A percentile compares a stretch with the other conserved stretches of the same genome.
Conservation (phyloP, 2,888 invertebrate genomes). For the Cheilosia urbana region DNA sequence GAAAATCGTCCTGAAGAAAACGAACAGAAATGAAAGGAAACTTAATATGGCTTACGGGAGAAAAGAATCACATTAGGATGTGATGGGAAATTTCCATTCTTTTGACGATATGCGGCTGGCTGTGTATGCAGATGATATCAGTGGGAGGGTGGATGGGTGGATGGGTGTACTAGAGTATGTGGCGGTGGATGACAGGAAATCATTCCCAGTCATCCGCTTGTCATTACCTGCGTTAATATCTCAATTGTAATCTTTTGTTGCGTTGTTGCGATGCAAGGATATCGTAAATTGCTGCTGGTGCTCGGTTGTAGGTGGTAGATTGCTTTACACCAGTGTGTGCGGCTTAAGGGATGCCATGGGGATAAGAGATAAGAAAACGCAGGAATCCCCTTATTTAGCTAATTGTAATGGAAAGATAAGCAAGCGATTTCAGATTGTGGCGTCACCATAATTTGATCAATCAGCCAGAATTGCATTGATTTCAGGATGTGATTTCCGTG, state of each 20-base stretch:
- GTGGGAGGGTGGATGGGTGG: conserved; percentile 2
- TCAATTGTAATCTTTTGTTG: conserved; percentile 70
- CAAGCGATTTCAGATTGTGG: conserved; percentile 34
- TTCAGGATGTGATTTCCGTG: not conserved
- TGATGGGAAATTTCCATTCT: conserved; percentile 61
- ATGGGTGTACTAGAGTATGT: not conserved
- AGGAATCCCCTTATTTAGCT: conserved; percentile 72
- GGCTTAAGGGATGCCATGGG: conserved; percentile 49
- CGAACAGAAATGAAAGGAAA: conserved; percentile 35
- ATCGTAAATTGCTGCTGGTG: conserved; percentile 11
- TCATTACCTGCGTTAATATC: conserved; percentile 69
- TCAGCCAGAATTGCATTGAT: conserved; percentile 14
- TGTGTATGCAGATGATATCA: conserved; percentile 43
- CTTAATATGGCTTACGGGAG: conserved; percentile 38
- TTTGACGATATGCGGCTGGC: conserved; percentile 17
- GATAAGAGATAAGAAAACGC: conserved; percentile 67
- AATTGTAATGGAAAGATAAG: conserved; percentile 57
- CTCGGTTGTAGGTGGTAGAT: not conserved
- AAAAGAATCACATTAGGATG: conserved; percentile 40
- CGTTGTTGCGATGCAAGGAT: conserved; percentile 58
- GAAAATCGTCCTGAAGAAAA: not conserved
- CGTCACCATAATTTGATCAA: conserved; percentile 45
- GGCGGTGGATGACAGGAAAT: conserved; percentile 33
- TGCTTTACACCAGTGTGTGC: conserved; percentile 34
- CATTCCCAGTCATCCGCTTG: conserved; percentile 68